Base-by-base conservation (phyloP, 2,113 vertebrate species). In the Alexandromys fortis region DNA sequence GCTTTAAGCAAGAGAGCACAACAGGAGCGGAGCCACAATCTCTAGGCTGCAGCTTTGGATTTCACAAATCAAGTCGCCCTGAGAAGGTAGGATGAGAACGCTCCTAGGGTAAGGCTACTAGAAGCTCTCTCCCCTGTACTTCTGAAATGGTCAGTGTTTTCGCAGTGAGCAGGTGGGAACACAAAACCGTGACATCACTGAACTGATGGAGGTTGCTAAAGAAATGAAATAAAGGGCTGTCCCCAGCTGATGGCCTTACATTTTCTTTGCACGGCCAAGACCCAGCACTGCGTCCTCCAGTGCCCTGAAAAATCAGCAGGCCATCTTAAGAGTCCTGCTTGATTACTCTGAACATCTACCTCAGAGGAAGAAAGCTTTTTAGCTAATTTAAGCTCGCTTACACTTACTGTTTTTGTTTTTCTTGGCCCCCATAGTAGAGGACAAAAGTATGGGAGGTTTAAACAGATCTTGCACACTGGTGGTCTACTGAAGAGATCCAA, bases 401-500 rank as follows among this genome's bases (percentile, higher is more conserved):
- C 14, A 55, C 81, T 92, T 94, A 93, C 65, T 90, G 2, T 85
- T 85, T 89, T 78, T 87, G 8, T 82, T 72, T 38, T 76, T 90
- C 65, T 90, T 94, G 49, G 28, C 42, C 86, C 14, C 72, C 61
- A 96, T 94, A 52, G 73, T 72, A 91, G 33, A 96, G 77, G 86
- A 91, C 77, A 86, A 95, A 67, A 90, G 76, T 16, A 90, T 92
- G 92, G 87, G 77, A 96, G 38, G 30, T 92, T 89, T 86, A 94
- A 94, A 86, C 91, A 92, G 89, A 94, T 19, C 24, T 86, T 95
- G 94, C n/a, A 95, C 92, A 86, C 26, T 77, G 49, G 90, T 95
- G 92, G 91, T 28, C 77, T 89, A 52, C n/a, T 95, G 83, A 91
- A 95, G 12, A 82, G 7, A 93, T 86, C 35, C 75, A 96, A 67